A percentile compares a stretch with the other conserved stretches of the same genome.
phyloP scores from a whole-genome alignment of 2,113 vertebrate species.

The Ceratotherium simum region DNA sequence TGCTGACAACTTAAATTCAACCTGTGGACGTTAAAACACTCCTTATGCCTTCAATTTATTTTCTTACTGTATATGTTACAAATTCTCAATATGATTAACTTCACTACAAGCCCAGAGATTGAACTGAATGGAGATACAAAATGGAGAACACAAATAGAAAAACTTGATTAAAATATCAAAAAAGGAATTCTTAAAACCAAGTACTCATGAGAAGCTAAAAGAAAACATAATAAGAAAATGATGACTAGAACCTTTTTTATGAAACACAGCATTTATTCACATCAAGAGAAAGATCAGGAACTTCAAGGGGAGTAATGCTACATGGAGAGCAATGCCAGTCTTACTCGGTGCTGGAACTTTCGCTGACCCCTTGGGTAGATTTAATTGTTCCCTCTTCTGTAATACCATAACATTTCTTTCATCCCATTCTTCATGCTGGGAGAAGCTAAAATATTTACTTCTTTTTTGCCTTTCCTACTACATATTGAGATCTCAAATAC shows the following conservation, averaged over 20 bases:
- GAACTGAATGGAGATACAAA: background rate
- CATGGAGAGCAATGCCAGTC: background rate
- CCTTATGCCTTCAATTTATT: background rate
- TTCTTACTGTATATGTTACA: background rate
- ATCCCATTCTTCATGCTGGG: background rate
- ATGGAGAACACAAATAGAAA: background rate
- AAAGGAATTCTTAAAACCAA: background rate
- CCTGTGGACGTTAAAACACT: background rate
- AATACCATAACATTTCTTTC: background rate
- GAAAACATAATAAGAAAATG: background rate
- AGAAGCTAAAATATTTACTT: background rate
- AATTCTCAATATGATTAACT: background rate
- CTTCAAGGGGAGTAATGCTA: background rate
- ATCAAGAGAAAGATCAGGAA: background rate
- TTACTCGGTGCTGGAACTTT: background rate
- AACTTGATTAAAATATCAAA: background rate
- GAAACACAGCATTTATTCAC: background rate
- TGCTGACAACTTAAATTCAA: constrained; percentile 16
- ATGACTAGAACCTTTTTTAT: background rate
- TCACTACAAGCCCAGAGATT: background rate
- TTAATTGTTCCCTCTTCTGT: background rate
- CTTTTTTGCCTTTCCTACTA: background rate
- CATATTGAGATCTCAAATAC: background rate
- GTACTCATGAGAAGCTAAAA: background rate
- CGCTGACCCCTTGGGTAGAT: background rate